Conservation (phyloP, 2,113 vertebrate species). For the Corythornis madagascariensis region DNA sequence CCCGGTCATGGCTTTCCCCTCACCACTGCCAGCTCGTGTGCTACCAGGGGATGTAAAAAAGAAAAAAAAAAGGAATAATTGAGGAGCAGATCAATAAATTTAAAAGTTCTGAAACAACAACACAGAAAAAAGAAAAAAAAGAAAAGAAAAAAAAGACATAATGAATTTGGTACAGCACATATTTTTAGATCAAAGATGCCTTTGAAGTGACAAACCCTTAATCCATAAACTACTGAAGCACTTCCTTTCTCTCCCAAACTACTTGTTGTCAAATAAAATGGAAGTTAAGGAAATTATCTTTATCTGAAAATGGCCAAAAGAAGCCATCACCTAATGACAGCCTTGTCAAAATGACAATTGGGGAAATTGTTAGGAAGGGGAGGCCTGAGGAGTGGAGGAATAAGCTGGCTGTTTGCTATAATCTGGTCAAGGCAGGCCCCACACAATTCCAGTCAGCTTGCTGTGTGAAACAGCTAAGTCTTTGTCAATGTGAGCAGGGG, state of each 20-base stretch:
- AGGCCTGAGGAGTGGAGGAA: constrained; percentile 71
- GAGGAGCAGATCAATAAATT: constrained; percentile 78
- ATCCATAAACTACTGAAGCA: constrained; percentile 75
- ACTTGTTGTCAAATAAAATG: constrained; percentile 83
- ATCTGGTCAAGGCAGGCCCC: constrained; percentile 74
- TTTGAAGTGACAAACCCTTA: constrained; percentile 82
- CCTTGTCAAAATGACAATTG: constrained; percentile 82
- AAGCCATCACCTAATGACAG: constrained; percentile 83
- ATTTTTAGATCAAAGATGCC: constrained; percentile 85
- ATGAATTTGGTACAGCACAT: constrained; percentile 85
- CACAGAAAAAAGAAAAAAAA: background rate
- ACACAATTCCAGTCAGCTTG: constrained; percentile 75
- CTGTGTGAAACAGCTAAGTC: constrained; percentile 79
- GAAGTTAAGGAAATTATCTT: constrained; percentile 84
- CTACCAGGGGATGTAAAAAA: constrained; percentile 46
- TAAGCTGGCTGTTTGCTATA: constrained; percentile 75
- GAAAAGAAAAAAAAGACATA: constrained; percentile 58
- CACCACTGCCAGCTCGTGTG: constrained; percentile 32
- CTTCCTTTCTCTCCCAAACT: constrained; percentile 77
- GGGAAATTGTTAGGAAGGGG: constrained; percentile 77
- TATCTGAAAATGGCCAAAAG: constrained; percentile 82
- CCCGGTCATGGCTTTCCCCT: constrained; percentile 49
- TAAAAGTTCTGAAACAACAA: constrained; percentile 41
- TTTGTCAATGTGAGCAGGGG: constrained; percentile 75
- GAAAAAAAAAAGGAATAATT: constrained; percentile 53